Evolutionary conservation across 2,888 invertebrate genomes (phyloP), one percentile per base, ranked within the genome.

Genomic region (Argyresthia goedartella): DNA sequence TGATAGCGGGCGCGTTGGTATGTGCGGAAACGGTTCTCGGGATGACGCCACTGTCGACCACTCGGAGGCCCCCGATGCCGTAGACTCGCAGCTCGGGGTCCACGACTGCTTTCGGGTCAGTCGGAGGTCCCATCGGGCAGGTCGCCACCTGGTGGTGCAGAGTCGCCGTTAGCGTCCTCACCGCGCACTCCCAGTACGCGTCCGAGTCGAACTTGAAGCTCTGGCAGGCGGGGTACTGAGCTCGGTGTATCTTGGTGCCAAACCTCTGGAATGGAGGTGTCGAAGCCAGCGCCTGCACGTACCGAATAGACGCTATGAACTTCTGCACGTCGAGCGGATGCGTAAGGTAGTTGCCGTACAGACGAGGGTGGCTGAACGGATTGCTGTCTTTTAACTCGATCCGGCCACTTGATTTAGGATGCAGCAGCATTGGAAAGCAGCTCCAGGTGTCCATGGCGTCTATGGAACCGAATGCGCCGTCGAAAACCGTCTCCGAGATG

Each of bases 301-400:
- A 80, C 8, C 89, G 80, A 4, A 92, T 87, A 0, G 91, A 89
- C 4, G 88, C 81, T 0, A 92, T 79, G 7, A 92, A 71, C 0
- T 90, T 91, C 14, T 88, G 82, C 1, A 90, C 70, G 61, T 95
- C 95, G 36, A 87, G 76, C 4, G 88, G 88, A 56, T 91, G 84
- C 8, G 88, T 79, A 52, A 92, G 86, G 66, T 94, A 94, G 62
- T 93, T 93, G 1, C 93, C 89, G 57, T 90, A 88, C 54, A 94
- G 88, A 44, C 87, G 69, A 0, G 94, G 94, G 60, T 90, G 87
- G 16, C 89, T 88, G 15, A 87, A 82, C 0, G 92, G 93, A 68
- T 93, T 89, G 0, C 67, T 88, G 50, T 89, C 88, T 61, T 85
- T 88, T 11, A 95, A 76, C 63, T 89, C 89, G 13, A 95, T 70